Percentiles rank a stretch among this genome's conserved stretches.
These are phyloP conservation scores for Dolichomitus sp. DNA, from an alignment of 2,888 invertebrate genomes.

Conservation along the genomic window DNA sequence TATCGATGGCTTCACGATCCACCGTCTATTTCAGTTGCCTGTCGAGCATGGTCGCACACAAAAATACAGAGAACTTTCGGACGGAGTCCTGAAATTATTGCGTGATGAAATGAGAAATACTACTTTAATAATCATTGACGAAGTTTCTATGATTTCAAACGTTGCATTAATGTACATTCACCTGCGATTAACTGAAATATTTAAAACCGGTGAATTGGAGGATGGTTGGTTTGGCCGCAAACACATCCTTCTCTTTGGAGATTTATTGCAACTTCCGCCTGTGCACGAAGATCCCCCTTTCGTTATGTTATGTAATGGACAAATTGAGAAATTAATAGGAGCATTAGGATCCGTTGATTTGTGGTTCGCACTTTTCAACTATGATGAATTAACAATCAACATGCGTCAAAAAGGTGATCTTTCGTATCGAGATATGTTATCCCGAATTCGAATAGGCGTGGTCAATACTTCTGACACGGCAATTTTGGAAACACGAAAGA, in stretches of 20 bases:
- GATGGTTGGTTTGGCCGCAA: constrained; percentile 79
- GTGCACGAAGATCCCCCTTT: constrained; percentile 75
- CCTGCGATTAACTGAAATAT: constrained; percentile 75
- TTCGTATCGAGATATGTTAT: no score
- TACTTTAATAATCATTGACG: constrained; percentile 76
- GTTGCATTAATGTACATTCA: constrained; percentile 64
- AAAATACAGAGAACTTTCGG: constrained; percentile 73
- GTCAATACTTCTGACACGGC: constrained; percentile 57
- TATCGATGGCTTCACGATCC: constrained; percentile 78
- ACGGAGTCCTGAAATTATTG: constrained; percentile 23
- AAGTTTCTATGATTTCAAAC: constrained; percentile 75
- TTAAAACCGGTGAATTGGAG: constrained; percentile 72
- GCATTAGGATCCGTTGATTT: no score
- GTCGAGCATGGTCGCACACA: constrained; percentile 74
- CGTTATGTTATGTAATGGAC: constrained; percentile 69
- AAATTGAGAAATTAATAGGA: constrained; percentile 69
- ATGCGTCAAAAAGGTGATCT: constrained; percentile 70
- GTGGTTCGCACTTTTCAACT: constrained; percentile 56
- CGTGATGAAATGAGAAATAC: constrained; percentile 75
- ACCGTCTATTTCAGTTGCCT: constrained; percentile 77
- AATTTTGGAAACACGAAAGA: constrained; percentile 31
- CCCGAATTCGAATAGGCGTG: no score
- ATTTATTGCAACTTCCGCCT: constrained; percentile 79
- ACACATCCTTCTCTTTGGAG: constrained; percentile 77
- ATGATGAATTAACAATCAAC: constrained; percentile 73